Evolutionary conservation across 2,797 vertebrate species (phyloP).

Genomic region (Coregonus sp.): DNA sequence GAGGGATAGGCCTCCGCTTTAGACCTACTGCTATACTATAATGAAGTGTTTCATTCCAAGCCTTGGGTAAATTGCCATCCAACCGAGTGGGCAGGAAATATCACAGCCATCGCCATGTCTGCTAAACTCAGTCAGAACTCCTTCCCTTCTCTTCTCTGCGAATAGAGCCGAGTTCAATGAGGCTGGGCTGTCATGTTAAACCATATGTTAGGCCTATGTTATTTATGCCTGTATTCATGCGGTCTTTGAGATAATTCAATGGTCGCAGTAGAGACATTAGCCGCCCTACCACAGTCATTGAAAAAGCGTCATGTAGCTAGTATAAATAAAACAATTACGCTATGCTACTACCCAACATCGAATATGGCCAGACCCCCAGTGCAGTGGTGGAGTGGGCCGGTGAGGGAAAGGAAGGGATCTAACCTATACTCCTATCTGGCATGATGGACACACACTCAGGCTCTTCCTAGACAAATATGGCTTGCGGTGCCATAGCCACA

Average conservation of each 20-base stretch:
- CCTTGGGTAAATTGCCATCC: not conserved
- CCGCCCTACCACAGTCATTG: not conserved
- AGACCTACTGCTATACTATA: too few relatives aligned
- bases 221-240: not conserved
- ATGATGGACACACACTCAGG: not conserved
- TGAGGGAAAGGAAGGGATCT: not conserved
- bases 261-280: not conserved
- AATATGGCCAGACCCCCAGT: not conserved
- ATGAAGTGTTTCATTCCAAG: not conserved
- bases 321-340: not conserved
- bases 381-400: not conserved
- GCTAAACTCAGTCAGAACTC: not conserved
- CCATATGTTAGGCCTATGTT: not conserved
- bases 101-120: constrained; percentile 9
- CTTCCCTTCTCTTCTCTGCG: constrained; percentile 30
- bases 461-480: not conserved
- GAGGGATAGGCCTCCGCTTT: not conserved
- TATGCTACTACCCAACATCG: not conserved
- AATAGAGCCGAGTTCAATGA: not conserved
- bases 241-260: not conserved
- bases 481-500: not conserved
- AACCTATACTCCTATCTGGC: not conserved
- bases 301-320: not conserved
- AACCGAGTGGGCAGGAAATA: constrained; percentile 22
- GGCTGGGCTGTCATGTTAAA: constrained; percentile 3